Conservation (phyloP, 2,797 vertebrate species). For the Aplochiton taeniatus region DNA sequence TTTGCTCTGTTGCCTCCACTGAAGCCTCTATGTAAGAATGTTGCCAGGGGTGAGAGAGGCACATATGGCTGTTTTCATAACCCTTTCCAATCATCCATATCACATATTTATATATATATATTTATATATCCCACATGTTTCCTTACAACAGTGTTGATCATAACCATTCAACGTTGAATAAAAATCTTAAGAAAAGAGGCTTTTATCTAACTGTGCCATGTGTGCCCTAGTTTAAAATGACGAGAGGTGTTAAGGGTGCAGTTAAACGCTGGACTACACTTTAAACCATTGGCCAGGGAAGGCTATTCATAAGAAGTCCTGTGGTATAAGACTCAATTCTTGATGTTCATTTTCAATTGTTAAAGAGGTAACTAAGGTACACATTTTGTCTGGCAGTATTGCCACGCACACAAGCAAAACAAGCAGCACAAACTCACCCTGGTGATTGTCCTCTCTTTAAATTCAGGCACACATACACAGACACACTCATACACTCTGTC, state of each 20-base stretch:
- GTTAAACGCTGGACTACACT: too few relatives aligned
- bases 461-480: too few relatives aligned
- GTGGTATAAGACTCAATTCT: too few relatives aligned
- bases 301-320: too few relatives aligned
- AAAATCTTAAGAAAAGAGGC: conserved; percentile 37
- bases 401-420: too few relatives aligned
- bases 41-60: conserved; percentile 38
- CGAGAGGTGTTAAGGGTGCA: background rate
- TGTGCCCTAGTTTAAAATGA: conserved; percentile 39
- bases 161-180: conserved; percentile 36
- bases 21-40: background rate
- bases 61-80: conserved; percentile 42
- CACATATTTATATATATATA: conserved; percentile 1
- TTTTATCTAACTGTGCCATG: conserved; percentile 31
- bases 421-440: too few relatives aligned
- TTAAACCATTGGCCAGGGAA: too few relatives aligned
- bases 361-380: too few relatives aligned
- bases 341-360: too few relatives aligned
- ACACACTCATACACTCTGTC: too few relatives aligned
- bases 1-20: background rate
- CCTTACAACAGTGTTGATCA: conserved; percentile 45
- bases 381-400: too few relatives aligned
- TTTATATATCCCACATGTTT: conserved; percentile 5
- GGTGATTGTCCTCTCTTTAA: too few relatives aligned
- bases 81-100: conserved; percentile 17